These are phyloP conservation scores for Clarias pachynema DNA, from an alignment of 2,797 vertebrate species.

Conservation along the genomic window DNA sequence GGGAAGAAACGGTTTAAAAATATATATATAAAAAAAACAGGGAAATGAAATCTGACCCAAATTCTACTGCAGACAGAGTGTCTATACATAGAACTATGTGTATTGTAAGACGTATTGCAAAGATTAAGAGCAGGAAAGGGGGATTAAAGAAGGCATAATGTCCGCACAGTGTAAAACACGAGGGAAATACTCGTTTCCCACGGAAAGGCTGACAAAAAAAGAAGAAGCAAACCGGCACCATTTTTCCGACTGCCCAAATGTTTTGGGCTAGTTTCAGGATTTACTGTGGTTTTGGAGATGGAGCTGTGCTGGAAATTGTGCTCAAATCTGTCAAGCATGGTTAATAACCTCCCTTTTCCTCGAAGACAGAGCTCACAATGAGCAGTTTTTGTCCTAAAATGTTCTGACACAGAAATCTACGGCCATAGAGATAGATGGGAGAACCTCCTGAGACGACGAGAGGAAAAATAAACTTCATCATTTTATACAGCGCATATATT, in stretches of 20 bases:
- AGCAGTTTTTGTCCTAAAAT: background rate
- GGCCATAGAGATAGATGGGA: background rate
- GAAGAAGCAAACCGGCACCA: background rate
- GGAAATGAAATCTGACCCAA: background rate
- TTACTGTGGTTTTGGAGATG: background rate
- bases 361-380: background rate
- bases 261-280: background rate
- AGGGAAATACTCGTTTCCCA: constrained; percentile 1
- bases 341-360: background rate
- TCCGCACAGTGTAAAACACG: background rate
- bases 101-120: background rate
- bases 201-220: background rate
- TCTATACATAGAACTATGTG: background rate
- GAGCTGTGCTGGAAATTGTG: background rate
- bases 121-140: background rate
- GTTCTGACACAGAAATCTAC: background rate
- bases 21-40: too few relatives aligned
- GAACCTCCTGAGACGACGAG: background rate
- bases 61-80: background rate
- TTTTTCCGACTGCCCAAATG: background rate
- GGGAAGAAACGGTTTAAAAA: too few relatives aligned
- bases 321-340: background rate
- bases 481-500: background rate
- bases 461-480: background rate
- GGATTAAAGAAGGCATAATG: background rate